Evolutionary conservation across 2,888 invertebrate genomes (phyloP).

Genomic region (Drosophila paracracens): DNA sequence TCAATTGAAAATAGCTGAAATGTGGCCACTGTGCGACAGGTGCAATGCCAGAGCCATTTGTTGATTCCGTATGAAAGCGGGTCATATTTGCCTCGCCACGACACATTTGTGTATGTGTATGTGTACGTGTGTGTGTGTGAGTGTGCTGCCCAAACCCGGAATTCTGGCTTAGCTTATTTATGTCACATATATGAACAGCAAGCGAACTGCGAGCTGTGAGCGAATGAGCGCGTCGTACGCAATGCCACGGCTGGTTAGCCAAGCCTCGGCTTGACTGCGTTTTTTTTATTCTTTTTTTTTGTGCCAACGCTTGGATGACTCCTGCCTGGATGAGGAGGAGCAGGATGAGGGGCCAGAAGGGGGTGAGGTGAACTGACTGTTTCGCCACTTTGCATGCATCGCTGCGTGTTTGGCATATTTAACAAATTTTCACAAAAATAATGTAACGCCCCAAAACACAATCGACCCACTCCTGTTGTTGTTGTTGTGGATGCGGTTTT

Average conservation of each 20-base stretch:
- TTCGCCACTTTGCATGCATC: slow-evolving; percentile 78
- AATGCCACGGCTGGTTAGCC: slow-evolving; percentile 74
- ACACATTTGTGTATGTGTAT: background rate
- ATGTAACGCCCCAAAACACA: slow-evolving; percentile 55
- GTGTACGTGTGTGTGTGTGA: background rate
- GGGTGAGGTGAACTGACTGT: slow-evolving; percentile 9
- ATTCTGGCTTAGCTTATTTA: slow-evolving; percentile 71
- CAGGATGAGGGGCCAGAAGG: background rate
- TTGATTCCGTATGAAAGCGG: slow-evolving; percentile 61
- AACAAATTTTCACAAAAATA: slow-evolving; percentile 80
- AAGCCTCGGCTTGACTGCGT: slow-evolving; percentile 52
- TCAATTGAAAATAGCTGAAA: slow-evolving; percentile 9
- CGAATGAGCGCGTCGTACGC: slow-evolving; percentile 63
- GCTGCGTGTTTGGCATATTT: slow-evolving; percentile 80
- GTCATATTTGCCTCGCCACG: slow-evolving; percentile 67
- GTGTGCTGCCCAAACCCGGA: slow-evolving; percentile 3
- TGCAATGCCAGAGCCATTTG: slow-evolving; percentile 28
- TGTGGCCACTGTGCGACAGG: slow-evolving; percentile 48
- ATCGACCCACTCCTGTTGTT: slow-evolving; percentile 6
- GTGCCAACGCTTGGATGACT: slow-evolving; percentile 47
- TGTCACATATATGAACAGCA: slow-evolving; percentile 78
- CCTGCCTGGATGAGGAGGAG: slow-evolving; percentile 2
- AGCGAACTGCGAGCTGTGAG: slow-evolving; percentile 6
- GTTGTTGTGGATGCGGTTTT: slow-evolving; percentile 67
- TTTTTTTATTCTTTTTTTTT: slow-evolving; percentile 2